Conservation (phyloP, 2,113 vertebrate species). For the Vireo altiloquus region DNA sequence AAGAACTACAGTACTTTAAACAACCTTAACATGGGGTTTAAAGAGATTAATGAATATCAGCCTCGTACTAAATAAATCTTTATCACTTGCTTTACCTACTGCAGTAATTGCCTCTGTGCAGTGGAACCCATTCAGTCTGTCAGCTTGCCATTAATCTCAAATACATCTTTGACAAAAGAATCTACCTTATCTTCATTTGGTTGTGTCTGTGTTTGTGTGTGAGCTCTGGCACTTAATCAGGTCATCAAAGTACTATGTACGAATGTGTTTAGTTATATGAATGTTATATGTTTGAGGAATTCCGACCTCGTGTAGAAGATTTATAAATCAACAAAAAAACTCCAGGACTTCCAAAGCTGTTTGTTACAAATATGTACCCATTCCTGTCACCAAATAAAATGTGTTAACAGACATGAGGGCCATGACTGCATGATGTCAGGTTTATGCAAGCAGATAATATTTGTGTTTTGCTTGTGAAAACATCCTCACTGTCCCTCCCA, state of each 20-base stretch:
- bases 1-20: conserved; percentile 66
- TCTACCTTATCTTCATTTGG: conserved; percentile 10
- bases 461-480: neutral
- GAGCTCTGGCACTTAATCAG: conserved; percentile 1
- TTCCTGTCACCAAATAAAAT: neutral
- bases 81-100: conserved; percentile 44
- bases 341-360: neutral
- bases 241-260: neutral
- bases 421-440: neutral
- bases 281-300: neutral
- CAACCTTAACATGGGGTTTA: conserved; percentile 60
- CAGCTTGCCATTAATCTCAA: conserved; percentile 48
- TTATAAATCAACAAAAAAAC: neutral
- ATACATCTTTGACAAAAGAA: conserved; percentile 50
- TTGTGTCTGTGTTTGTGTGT: neutral
- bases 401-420: neutral
- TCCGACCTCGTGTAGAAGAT: neutral
- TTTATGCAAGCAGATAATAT: neutral
- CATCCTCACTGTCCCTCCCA: neutral
- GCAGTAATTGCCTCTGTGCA: conserved; percentile 39
- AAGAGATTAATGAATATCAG: conserved; percentile 70
- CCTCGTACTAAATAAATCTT: conserved; percentile 62
- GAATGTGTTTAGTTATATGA: neutral
- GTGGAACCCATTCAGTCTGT: conserved; percentile 8
- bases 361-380: neutral